Conservation (phyloP, 2,888 invertebrate genomes). For the Tipula helvola region DNA sequence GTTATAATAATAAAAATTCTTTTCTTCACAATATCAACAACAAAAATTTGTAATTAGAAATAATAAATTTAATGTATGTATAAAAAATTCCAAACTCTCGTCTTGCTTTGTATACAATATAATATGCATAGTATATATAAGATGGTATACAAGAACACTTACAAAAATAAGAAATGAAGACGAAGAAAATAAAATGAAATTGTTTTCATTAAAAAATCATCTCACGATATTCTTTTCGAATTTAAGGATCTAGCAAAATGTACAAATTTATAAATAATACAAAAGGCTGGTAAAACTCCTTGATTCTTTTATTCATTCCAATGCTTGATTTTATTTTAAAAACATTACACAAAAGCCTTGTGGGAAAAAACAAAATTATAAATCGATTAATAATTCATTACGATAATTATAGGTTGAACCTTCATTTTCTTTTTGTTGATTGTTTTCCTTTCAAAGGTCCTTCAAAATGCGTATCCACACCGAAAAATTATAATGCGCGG, state of each 20-base stretch:
- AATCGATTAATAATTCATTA: background rate
- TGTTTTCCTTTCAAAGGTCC: too few species aligned
- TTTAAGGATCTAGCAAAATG: background rate
- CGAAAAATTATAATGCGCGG: too few species aligned
- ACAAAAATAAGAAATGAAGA: background rate
- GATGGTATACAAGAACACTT: too few species aligned
- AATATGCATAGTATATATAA: background rate
- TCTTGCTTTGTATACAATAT: background rate
- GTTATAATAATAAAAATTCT: background rate
- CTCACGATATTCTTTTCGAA: background rate
- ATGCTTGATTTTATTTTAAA: background rate
- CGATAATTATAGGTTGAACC: background rate
- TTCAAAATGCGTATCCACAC: too few species aligned
- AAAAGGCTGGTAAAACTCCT: background rate
- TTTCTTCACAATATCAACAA: background rate
- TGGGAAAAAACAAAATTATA: background rate
- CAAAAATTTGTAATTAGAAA: background rate
- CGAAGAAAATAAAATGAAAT: background rate
- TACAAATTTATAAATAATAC: background rate
- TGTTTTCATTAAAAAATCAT: background rate
- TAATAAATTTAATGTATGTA: background rate
- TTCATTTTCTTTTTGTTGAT: too few species aligned
- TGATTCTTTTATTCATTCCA: too few species aligned
- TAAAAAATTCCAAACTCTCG: background rate
- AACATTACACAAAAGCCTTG: background rate